phyloP scores from a whole-genome alignment of 2,113 vertebrate species.

The Macaca mulatta region DNA sequence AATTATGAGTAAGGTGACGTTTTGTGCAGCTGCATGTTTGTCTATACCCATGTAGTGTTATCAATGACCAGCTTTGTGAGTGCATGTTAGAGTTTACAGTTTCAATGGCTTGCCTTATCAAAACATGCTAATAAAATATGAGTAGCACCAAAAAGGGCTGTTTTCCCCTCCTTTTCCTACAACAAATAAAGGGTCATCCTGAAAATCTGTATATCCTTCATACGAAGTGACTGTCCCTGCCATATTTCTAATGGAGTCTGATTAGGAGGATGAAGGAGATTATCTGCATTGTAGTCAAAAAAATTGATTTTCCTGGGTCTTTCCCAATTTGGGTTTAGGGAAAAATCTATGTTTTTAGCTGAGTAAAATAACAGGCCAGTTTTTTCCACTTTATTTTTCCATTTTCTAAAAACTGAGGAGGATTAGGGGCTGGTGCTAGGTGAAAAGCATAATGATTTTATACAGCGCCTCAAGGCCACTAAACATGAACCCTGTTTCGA shows the following conservation, averaged over 20 bases:
- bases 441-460: neutral
- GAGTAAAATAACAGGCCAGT: neutral
- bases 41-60: neutral
- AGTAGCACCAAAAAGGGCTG: neutral
- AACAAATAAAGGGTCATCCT: neutral
- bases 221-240: neutral
- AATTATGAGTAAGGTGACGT: neutral
- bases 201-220: neutral
- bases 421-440: neutral
- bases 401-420: neutral
- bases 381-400: neutral
- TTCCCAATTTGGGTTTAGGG: neutral
- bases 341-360: neutral
- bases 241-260: neutral
- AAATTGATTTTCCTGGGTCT: neutral
- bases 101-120: neutral
- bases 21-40: neutral
- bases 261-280: neutral
- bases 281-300: neutral
- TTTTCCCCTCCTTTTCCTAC: neutral
- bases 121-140: neutral
- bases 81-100: neutral
- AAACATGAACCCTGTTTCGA: neutral
- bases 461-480: neutral
- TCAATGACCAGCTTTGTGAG: neutral